Base-by-base conservation (phyloP, 2,113 vertebrate genomes). In the Otis tarda region DNA sequence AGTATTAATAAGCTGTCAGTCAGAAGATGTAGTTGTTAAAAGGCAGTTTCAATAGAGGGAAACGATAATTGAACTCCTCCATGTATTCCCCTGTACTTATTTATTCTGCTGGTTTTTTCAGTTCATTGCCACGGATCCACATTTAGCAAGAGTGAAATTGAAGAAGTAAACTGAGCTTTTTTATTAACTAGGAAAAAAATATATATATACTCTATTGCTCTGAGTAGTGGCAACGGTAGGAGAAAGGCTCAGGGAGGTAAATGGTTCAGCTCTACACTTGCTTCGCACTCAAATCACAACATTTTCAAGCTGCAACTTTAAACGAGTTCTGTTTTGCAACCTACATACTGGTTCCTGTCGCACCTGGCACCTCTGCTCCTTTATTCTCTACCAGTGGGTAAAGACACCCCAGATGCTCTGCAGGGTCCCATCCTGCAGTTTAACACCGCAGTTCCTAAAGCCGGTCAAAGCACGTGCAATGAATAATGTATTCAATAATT, bases 1-100 rank as follows among this genome's bases (percentile, higher is more conserved):
- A 97, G 94, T 94, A 97, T 96, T 97, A 97, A 97, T 96, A 96
- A 94, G 96, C 93, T 96, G 97, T 94, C 97, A 97, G 84, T 95
- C 95, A 96, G 94, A 93, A 95, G 89, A 97, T 95, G 97, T 95
- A 94, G 92, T 83, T 94, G 93, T 96, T 96, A 97, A 96, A 96
- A 94, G 81, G 93, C 87, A 87, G 89, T 73, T 96, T 89, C 87
- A 85, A 50, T 76, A 50, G 50, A 74, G 74, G 50, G 49, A 94
- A 96, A 96, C 67, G 8, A 67, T 92, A 96, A 96, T 92, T 96
- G 89, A 94, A 96, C 93, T 94, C 87, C 74, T 95, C 93, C 91
- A 94, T 87, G 83, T 92, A 93, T 96, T 93, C 94, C 89, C 79
- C 89, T 91, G 70, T 68, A 63, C 55, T 94, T 95, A 96, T 93